A percentile compares a stretch with the other conserved stretches of the same genome.
Evolutionary conservation across 1,140 invertebrate species (phyloP).

Genomic region (Brachionus sp.): DNA sequence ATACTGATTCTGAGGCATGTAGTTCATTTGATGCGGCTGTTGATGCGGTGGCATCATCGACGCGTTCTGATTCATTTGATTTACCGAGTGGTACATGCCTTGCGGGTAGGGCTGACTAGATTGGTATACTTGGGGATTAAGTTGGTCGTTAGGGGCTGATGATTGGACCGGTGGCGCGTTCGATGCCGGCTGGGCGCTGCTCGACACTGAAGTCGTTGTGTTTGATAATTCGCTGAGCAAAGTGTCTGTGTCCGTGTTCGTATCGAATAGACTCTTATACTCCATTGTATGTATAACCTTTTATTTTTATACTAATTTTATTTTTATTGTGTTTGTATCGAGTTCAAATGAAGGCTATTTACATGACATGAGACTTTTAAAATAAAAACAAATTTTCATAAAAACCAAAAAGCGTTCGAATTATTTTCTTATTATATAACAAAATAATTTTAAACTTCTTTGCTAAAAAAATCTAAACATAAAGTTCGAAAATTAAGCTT

Average conservation of each 20-base stretch:
- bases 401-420: constrained; percentile 10
- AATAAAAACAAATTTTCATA: not conserved
- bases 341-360: constrained; percentile 15
- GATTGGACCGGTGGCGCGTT: not conserved
- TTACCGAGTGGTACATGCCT: not conserved
- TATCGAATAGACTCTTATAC: constrained; percentile 16
- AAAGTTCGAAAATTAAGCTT: not conserved
- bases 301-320: no score
- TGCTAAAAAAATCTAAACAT: constrained; percentile 23
- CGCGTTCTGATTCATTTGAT: not conserved
- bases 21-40: constrained; percentile 7
- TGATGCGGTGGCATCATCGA: not conserved
- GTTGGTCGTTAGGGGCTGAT: not conserved
- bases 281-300: not conserved
- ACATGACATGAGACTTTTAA: constrained; percentile 33
- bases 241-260: not conserved
- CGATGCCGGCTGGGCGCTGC: not conserved
- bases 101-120: not conserved
- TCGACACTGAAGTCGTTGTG: not conserved
- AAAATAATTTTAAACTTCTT: not conserved
- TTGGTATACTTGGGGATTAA: not conserved
- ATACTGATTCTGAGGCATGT: not conserved
- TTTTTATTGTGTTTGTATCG: not conserved
- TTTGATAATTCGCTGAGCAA: not conserved
- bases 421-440: constrained; percentile 2